Base-by-base conservation (phyloP, 2,797 vertebrate genomes). In the Enteromius trimaculatus region DNA sequence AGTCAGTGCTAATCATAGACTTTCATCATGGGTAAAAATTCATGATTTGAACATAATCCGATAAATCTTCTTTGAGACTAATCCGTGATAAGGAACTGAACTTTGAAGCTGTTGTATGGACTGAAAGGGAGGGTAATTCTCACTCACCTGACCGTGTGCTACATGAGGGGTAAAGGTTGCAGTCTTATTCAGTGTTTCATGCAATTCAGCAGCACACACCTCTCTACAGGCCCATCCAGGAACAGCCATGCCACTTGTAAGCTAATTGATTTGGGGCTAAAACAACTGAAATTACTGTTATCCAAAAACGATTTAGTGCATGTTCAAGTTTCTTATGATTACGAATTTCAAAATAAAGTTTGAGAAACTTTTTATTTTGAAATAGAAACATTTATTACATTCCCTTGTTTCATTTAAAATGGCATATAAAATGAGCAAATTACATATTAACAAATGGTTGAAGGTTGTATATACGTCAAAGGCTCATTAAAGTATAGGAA, bases 91-190 rank as follows among this genome's bases (percentile, higher is more conserved):
- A 85, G 75, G 81, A 44, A 79, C 21, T 85, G 92, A 91, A 89
- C 93, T 92, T 92, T 92, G 92, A 89, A 88, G 66, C 88, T 85
- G 85, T 84, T 83, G 53, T 86, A 77, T 29, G 86, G 66, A 87
- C 89, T 91, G 88, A 90, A 79, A 88, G 89, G 86, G 84, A 89
- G 89, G 89, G 72, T 55, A 84, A 84, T 58, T 85, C 44, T 19
- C 29, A 80, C 89, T 92, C 90, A 92, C 91, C 89, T 93, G 91
- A 92, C 89, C 75, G 29, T 71, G 78, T 68, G 60, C 44, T 86
- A 77, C 60, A 58, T 62, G 58, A 78, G 14, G 85, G 78, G 79
- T 80, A 88, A 92, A 87, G 89, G 89, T 89, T 86, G 71, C 39
- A 78, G 85, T 78, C 26, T 76, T 65, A 88, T 77, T 60, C 26